These are phyloP conservation scores for Pygoscelis adeliae DNA, from an alignment of 2,113 vertebrate species.

Conservation along the genomic window DNA sequence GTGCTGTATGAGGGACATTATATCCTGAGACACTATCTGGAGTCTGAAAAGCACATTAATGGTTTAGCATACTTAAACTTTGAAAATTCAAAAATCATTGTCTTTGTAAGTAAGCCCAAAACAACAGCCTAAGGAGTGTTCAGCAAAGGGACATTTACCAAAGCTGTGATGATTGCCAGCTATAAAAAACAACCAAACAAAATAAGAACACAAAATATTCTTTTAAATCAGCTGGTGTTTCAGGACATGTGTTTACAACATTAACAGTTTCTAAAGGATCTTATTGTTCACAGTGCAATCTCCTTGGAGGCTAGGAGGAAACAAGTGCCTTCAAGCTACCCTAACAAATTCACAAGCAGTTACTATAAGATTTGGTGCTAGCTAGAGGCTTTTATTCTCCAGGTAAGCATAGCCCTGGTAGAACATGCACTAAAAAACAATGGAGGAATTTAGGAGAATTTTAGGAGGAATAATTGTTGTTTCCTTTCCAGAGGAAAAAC, in stretches of 20 bases:
- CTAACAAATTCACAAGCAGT: not conserved
- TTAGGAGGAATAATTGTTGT: not conserved
- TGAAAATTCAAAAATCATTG: not conserved
- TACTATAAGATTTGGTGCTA: not conserved
- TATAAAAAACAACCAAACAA: not conserved
- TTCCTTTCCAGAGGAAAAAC: not conserved
- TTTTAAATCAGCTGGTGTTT: not conserved
- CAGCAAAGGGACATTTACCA: not conserved
- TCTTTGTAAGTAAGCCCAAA: not conserved
- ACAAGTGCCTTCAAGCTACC: not conserved
- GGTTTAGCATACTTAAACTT: not conserved
- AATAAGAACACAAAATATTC: not conserved
- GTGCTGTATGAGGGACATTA: accelerated
- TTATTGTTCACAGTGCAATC: not conserved
- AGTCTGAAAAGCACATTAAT: not conserved
- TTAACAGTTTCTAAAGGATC: not conserved
- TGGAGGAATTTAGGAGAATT: not conserved
- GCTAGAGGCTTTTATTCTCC: not conserved
- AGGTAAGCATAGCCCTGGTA: not conserved
- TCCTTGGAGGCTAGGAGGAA: not conserved
- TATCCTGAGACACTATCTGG: not conserved
- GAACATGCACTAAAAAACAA: not conserved
- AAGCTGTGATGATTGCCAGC: not conserved
- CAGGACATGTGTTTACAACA: not conserved
- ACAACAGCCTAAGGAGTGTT: not conserved